Percentiles rank a stretch among this genome's conserved stretches.
These are phyloP conservation scores for Apamea epomidion DNA, from an alignment of 2,888 invertebrate species.

Conservation along the genomic window DNA sequence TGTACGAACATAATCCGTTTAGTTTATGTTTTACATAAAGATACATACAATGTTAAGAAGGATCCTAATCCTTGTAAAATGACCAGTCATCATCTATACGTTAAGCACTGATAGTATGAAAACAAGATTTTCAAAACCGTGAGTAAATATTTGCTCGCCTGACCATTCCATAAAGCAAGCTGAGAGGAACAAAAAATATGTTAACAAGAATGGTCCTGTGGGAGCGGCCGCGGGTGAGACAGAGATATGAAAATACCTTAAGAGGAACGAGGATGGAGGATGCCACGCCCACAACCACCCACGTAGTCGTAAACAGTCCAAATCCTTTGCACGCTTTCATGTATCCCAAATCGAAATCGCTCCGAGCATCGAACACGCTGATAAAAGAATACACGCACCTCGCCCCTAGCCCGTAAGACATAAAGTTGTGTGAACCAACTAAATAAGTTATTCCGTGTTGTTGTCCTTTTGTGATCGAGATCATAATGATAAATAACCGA, in stretches of 20 bases:
- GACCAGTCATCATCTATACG: constrained; percentile 80
- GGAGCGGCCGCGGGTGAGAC: constrained; percentile 86
- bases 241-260: constrained; percentile 67
- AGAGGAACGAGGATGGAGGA: constrained; percentile 75
- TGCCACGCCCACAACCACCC: constrained; percentile 90
- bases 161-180: constrained; percentile 87
- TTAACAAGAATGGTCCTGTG: constrained; percentile 90
- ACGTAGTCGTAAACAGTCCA: constrained; percentile 90
- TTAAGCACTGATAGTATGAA: constrained; percentile 83
- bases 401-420: constrained; percentile 72
- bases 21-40: constrained; percentile 57
- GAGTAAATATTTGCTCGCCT: constrained; percentile 90
- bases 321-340: constrained; percentile 90
- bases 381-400: constrained; percentile 75
- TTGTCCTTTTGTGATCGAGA: constrained; percentile 88
- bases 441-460: constrained; percentile 88
- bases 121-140: constrained; percentile 89
- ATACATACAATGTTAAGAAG: constrained; percentile 44
- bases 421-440: constrained; percentile 76
- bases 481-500: constrained; percentile 90
- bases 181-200: constrained; percentile 88
- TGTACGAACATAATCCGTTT: constrained; percentile 24
- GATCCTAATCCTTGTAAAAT: constrained; percentile 68
- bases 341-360: constrained; percentile 90
- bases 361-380: constrained; percentile 80